These are phyloP conservation scores for Indicator indicator DNA, from an alignment of 2,113 vertebrate genomes.

Conservation along the genomic window DNA sequence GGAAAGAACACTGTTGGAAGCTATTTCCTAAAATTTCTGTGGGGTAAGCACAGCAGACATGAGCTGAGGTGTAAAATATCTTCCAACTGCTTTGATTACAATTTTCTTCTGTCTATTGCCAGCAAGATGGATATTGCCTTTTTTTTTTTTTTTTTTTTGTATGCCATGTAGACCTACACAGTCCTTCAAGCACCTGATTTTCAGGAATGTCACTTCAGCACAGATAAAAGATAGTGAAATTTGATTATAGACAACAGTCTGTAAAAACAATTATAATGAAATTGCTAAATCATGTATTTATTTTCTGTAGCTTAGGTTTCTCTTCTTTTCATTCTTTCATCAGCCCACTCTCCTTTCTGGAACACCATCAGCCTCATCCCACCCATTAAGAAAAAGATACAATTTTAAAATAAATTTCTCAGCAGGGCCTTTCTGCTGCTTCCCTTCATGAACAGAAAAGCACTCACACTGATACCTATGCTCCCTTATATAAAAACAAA, in stretches of 20 bases:
- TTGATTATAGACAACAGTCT: background rate
- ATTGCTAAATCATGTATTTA: background rate
- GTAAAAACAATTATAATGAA: background rate
- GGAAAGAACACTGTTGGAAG: background rate
- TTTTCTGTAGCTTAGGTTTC: background rate
- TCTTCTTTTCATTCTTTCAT: background rate
- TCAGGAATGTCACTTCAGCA: background rate
- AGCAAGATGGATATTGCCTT: background rate
- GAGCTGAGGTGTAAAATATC: background rate
- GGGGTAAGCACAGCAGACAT: background rate
- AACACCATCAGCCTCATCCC: background rate
- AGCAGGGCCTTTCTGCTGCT: background rate
- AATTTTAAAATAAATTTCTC: background rate
- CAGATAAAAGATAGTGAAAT: background rate
- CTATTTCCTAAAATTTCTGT: background rate
- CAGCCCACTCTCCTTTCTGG: background rate
- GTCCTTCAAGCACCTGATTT: background rate
- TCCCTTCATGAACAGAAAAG: background rate
- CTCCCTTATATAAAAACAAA: background rate
- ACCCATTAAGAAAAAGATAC: background rate
- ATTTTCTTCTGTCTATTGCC: background rate
- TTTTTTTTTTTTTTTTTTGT: background rate
- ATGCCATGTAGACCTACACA: background rate
- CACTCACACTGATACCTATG: accelerated
- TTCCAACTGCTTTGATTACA: background rate